These are phyloP conservation scores for Kryphioiulus occultus DNA, from an alignment of 2,888 invertebrate species.

Conservation along the genomic window DNA sequence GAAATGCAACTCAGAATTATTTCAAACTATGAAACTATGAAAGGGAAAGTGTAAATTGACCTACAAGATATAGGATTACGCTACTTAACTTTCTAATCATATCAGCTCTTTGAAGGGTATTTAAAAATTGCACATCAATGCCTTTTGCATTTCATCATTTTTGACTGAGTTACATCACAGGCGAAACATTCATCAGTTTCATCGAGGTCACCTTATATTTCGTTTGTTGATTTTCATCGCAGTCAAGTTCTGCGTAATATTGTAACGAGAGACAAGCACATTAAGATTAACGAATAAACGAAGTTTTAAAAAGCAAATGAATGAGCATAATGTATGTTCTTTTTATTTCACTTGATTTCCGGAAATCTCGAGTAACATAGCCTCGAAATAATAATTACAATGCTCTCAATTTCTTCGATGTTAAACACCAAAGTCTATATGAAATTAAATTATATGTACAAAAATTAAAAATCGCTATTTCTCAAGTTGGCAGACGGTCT, in stretches of 20 bases:
- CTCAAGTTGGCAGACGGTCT: not conserved
- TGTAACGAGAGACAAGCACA: constrained; percentile 19
- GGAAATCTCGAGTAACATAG: constrained; percentile 27
- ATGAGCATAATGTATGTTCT: not conserved
- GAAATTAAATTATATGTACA: not conserved
- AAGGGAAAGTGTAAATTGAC: not conserved
- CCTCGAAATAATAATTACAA: not conserved
- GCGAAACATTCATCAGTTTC: not conserved
- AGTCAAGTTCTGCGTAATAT: not conserved
- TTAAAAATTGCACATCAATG: not conserved
- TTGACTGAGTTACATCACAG: not conserved
- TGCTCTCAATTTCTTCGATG: not conserved
- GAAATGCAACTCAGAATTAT: too few species aligned
- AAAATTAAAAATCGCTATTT: not conserved
- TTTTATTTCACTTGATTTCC: not conserved
- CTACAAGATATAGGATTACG: not conserved
- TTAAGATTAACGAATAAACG: not conserved
- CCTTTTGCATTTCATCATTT: not conserved
- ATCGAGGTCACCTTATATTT: constrained; percentile 1
- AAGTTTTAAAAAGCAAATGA: not conserved
- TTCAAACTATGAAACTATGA: not conserved
- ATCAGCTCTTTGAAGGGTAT: not conserved
- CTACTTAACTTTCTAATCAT: not conserved
- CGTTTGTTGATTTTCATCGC: not conserved
- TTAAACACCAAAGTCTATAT: not conserved